Evolutionary conservation across 2,888 invertebrate species (phyloP).

Genomic region (Caenorhabditis parvicauda): DNA sequence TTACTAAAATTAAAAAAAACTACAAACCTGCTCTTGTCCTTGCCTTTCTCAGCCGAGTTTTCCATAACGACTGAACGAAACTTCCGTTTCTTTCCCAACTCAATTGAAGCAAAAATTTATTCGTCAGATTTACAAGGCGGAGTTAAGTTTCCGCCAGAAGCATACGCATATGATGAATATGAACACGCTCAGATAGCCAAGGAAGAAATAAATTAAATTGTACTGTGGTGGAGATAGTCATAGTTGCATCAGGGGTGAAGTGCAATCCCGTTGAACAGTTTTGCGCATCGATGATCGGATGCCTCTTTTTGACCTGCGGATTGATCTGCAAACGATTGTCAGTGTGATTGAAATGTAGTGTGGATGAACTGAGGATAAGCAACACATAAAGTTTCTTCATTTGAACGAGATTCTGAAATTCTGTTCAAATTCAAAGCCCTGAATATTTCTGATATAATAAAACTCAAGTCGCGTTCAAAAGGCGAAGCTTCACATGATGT

Average conservation of each 20-base stretch:
- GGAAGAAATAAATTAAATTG: neutral
- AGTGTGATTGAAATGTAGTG: neutral
- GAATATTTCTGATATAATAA: no score
- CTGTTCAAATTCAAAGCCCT: no score
- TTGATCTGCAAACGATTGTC: slow-evolving; percentile 30
- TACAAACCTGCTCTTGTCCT: no score
- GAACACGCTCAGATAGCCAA: neutral
- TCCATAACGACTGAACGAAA: no score
- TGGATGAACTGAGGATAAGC: no score
- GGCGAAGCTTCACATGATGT: no score
- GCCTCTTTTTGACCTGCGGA: slow-evolving; percentile 36
- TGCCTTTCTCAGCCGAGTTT: no score
- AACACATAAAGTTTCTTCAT: neutral
- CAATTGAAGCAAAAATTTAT: neutral
- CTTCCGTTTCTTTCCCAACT: no score
- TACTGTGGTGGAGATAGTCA: slow-evolving; percentile 11
- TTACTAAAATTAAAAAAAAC: neutral
- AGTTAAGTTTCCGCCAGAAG: no score
- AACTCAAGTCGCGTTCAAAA: no score
- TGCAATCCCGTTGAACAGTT: slow-evolving; percentile 16
- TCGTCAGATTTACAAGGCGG: no score
- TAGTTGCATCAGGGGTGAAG: slow-evolving; percentile 21
- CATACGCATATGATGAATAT: neutral
- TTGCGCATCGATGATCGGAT: slow-evolving; percentile 30
- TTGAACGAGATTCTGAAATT: no score